Base-by-base conservation (phyloP, 2,113 vertebrate genomes). In the Vireo altiloquus region DNA sequence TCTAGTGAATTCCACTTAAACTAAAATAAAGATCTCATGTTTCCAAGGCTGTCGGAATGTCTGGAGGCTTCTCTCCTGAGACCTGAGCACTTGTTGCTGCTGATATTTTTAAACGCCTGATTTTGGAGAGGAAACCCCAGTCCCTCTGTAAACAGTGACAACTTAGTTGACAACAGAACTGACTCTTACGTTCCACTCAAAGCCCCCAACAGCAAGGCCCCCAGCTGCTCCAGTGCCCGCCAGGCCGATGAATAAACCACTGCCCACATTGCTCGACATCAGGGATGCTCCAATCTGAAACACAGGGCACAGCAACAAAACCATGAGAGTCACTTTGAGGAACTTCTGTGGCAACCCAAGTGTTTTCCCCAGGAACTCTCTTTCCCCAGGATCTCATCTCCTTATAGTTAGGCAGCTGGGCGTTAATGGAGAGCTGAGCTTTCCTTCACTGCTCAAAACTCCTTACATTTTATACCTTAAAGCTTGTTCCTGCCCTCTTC, bases 181-280 rank as follows among this genome's bases (percentile, higher is more conserved):
- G 60, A 7, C 82, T 91, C 98, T 98, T 98, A 99, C 99, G 0
- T 99, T 99, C 99, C 98, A 99, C 91, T 99, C 99, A 23, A 99
- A 99, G 92, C 98, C 99, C 3, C 99, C 99, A 3, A 99, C 99
- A 31, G 99, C 99, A 7, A 99, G 93, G 47, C 99, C 99, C 65
- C 99, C 99, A 7, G 99, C 99, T 28, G 99, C 99, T 75, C 98
- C 99, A 20, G 98, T 99, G 70, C 99, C 99, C 0, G 99, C 99
- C 81, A 99, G 97, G 42, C 99, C 99, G 1, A 99, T 98, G 95
- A 99, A 99, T 28, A 99, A 96, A 12, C 99, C 99, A 22, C 99
- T 99, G 97, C 99, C 99, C 94, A 99, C 99, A 3, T 99, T 99
- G 92, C 98, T 99, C 74, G 99, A 99, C 99, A 99, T 99, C 89